Base-by-base conservation (phyloP, 2,113 vertebrate genomes). In the Neolamprologus hecqui region DNA sequence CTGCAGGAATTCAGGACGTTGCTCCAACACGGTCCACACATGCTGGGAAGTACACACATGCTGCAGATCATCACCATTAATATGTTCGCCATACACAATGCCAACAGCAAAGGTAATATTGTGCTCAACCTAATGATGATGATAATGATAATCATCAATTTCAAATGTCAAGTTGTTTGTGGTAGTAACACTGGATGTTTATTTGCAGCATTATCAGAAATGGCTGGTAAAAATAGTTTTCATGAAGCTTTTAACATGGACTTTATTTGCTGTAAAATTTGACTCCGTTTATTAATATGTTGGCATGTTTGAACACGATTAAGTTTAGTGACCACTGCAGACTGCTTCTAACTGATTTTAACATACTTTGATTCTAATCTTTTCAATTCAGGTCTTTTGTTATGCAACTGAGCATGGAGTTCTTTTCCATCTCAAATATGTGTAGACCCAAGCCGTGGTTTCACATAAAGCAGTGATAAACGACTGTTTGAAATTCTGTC, bases 61-160 rank as follows among this genome's bases (percentile, higher is more conserved):
- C 95, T 99, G 73, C 99, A 99, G 95, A 97, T 99, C 35, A 97
- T 99, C 96, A 98, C 99, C 51, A 97, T 99, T 96, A 99, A 99
- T 96, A 99, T 99, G 99, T 99, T 99, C 90, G 98, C 98, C 37
- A 97, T 99, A 55, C 97, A 99, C 95, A 97, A 98, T 88, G 96
- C 97, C 6, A 97, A 98, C 93, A 94, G 96, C 92, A 97, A 97
- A 98, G 98, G 95, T 95, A 88, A 45, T 9, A 2, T 37, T 63
- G 5, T 47, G 12, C 54, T 79, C 15, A n/a, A 13, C 37, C 26
- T 42, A 21, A 40, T 9, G 49, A 23, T 55, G 6, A 40, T 40
- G 19, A 49, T 11, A 40, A 26, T 55, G 17, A 40, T 15, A 15
- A 57, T 47, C 5, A 49, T 65, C 6, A 28, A 49, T 19, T 68